Evolutionary conservation across 1,140 invertebrate genomes (phyloP), one percentile per base, ranked within the genome.

Genomic region (Hylyphantes graminicola): DNA sequence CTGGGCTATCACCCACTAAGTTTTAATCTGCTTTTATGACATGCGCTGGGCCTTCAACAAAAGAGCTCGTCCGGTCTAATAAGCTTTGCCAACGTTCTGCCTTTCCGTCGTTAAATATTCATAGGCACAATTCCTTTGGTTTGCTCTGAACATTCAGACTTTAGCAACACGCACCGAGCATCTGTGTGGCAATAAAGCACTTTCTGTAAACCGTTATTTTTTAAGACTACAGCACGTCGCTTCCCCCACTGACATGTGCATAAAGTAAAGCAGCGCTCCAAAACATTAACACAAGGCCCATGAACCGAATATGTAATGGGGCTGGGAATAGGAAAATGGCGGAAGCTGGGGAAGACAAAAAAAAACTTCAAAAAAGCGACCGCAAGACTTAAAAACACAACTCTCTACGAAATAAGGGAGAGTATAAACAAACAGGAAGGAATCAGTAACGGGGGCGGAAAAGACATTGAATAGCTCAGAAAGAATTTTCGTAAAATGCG

Each of bases 281-380:
- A 78, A 78, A 78, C 76, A 78, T 78, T 78, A 78, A 67, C 76
- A 78, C 63, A 53, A 67, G 50, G 53, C 64, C 63, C 51, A 78
- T 78, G 76, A 78, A 78, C 63, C 64, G 76, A 63, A 78, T 78
- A 67, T 78, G 76, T 78, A 78, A 78, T 78, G 76, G 76, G 19
- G 63, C 12, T 78, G 61, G 51, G 64, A 67, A 67, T 63, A 67
- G 76, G 76, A 61, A 67, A 67, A 67, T 65, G 68, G 51, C 68
- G 63, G 55, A 78, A 67, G n/a, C 50, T 50, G 50, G 54, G 54
- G 8, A 35, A 21, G 55, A 61, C 50, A 55, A 57, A 63, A 61
- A 76, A 17, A 35, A 76, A 63, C 74, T 50, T 61, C 61, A 76
- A 76, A 76, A 76, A 57, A 76, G 68, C 54, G 54, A 51, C 68